phyloP scores from a whole-genome alignment of 1,140 invertebrate species.

The Hyphantria cunea region DNA sequence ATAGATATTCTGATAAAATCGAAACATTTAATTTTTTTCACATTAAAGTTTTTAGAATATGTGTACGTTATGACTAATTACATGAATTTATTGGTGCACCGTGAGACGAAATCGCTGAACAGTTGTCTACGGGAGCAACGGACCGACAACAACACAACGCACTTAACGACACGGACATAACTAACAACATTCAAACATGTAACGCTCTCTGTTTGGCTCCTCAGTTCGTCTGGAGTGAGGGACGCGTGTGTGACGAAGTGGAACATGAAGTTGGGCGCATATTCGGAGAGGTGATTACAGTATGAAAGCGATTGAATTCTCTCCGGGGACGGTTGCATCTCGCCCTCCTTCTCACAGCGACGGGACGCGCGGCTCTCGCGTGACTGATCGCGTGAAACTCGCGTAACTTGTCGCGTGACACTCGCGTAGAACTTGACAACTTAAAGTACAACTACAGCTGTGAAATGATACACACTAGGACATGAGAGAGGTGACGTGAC shows the following conservation, averaged over 20 bases:
- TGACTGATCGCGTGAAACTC: conserved; percentile 2
- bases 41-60: conserved; percentile 79
- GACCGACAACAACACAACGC: conserved; percentile 1
- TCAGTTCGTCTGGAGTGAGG: too few relatives aligned
- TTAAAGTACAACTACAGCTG: conserved; percentile 6
- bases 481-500: conserved; percentile 22
- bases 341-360: conserved; percentile 47
- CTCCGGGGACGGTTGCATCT: conserved; percentile 67
- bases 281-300: conserved; percentile 64
- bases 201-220: too few relatives aligned
- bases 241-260: not conserved
- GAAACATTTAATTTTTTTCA: conserved; percentile 75
- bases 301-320: conserved; percentile 50
- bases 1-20: conserved; percentile 77
- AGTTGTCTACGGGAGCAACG: conserved; percentile 7
- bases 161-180: too few relatives aligned
- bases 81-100: conserved; percentile 67
- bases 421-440: conserved; percentile 15
- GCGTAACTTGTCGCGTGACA: conserved; percentile 7
- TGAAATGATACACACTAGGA: conserved; percentile 12
- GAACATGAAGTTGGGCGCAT: conserved; percentile 56
- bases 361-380: not conserved
- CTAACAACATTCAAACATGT: too few relatives aligned
- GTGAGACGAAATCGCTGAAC: conserved; percentile 63
- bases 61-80: conserved; percentile 72